phyloP scores from a whole-genome alignment of 2,797 vertebrate species.

The Gila robusta region DNA sequence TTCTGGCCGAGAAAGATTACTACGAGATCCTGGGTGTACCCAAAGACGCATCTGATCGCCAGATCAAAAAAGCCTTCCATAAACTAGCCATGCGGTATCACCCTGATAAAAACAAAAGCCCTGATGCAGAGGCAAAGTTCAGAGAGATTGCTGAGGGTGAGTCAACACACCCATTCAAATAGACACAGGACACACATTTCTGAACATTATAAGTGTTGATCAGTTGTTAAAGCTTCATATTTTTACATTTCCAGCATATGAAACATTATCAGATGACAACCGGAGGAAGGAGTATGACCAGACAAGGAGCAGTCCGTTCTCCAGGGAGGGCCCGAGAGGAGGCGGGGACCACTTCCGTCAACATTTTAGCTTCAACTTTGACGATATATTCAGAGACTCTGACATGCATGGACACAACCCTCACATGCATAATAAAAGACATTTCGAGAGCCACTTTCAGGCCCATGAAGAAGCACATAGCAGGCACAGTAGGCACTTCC shows the following conservation, averaged over 20 bases:
- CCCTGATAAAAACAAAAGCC: conserved; percentile 95
- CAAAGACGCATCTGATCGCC: conserved; percentile 90
- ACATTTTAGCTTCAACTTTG: conserved; percentile 92
- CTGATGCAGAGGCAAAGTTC: conserved; percentile 92
- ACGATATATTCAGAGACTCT: conserved; percentile 94
- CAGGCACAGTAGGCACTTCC: conserved; percentile 66
- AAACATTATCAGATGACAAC: conserved; percentile 90
- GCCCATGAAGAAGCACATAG: conserved; percentile 78
- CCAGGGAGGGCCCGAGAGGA: conserved; percentile 69
- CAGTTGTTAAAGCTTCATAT: neutral
- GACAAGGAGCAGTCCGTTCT: conserved; percentile 80
- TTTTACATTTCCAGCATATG: conserved; percentile 84
- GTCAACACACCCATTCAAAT: conserved; percentile 26
- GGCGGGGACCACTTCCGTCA: conserved; percentile 80
- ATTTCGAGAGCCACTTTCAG: conserved; percentile 88
- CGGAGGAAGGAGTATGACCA: conserved; percentile 90
- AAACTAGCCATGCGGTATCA: conserved; percentile 95
- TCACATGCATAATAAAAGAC: conserved; percentile 80
- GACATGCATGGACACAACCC: conserved; percentile 84
- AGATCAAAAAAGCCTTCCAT: conserved; percentile 98
- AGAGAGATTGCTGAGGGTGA: conserved; percentile 96
- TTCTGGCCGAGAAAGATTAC: conserved; percentile 92
- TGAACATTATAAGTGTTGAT: neutral
- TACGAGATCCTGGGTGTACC: conserved; percentile 94
- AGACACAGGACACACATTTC: neutral